These are phyloP conservation scores for Dendrophyllia cribrosa DNA, from an alignment of 64 coral and sea anemone genomes.

Conservation along the genomic window DNA sequence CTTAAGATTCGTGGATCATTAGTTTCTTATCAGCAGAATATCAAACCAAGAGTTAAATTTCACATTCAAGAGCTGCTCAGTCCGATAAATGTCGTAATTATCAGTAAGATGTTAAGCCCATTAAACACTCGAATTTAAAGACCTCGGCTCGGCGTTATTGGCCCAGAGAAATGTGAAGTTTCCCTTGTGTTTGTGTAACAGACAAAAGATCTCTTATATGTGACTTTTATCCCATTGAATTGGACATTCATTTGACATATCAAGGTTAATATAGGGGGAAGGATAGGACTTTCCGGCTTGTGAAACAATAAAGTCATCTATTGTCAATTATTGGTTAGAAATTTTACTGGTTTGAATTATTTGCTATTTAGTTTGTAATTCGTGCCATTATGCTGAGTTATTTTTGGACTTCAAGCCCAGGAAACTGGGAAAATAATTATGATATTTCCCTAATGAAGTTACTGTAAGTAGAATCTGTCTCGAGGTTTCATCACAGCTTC, in stretches of 20 bases:
- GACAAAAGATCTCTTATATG: slow-evolving; percentile 22
- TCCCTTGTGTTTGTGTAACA: not conserved
- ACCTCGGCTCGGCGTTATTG: not conserved
- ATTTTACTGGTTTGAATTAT: slow-evolving; percentile 5
- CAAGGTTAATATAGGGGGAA: not conserved
- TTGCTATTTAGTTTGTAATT: slow-evolving; percentile 16
- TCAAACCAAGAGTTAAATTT: slow-evolving; percentile 26
- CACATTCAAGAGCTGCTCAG: slow-evolving; percentile 30
- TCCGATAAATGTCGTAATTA: slow-evolving; percentile 26
- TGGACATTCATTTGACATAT: slow-evolving; percentile 11
- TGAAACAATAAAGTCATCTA: slow-evolving; percentile 22
- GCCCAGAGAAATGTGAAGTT: not conserved
- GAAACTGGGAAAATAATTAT: slow-evolving; percentile 36
- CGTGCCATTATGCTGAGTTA: not conserved
- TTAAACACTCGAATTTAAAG: not conserved
- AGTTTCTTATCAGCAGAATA: not conserved
- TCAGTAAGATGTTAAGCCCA: slow-evolving; percentile 33
- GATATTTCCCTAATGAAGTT: slow-evolving; percentile 32
- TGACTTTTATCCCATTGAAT: not conserved
- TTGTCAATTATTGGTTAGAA: not conserved
- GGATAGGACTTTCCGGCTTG: slow-evolving; percentile 26
- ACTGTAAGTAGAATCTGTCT: slow-evolving; percentile 31
- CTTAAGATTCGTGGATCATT: not conserved
- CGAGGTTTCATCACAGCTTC: slow-evolving; percentile 33
- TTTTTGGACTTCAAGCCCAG: slow-evolving; percentile 8